Evolutionary conservation across 2,113 vertebrate species (phyloP), one percentile per base, ranked within the genome.

Genomic region (Micronisus gabar): DNA sequence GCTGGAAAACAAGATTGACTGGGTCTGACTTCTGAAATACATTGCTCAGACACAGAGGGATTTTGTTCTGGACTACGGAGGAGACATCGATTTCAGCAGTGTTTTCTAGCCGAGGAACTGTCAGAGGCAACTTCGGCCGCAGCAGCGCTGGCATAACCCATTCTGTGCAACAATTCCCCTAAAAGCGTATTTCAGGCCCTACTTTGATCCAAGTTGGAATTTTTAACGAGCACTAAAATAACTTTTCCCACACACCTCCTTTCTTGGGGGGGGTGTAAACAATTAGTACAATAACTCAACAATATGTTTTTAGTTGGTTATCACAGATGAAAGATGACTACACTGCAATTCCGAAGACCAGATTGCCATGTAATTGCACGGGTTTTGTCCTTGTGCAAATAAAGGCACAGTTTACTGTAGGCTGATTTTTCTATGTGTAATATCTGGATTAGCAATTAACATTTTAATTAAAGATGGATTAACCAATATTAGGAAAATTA

Each of bases 401-500:
- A 96, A 96, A 91, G 38, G 50, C 84, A 66, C 34, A 62, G 76
- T 81, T 86, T 89, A 72, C 82, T 89, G 36, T 38, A 88, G 81
- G 70, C 56, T 58, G 72, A 21, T 86, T 94, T 79, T 81, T 70
- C 70, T 88, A 67, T n/a, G 73, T 63, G 86, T 75, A 95, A 45
- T 86, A 84, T 91, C 88, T 94, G 72, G 52, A 95, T 92, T 93
- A 91, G 52, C 50, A 97, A 97, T 97, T 97, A 97, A 96, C 81
- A 96, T 95, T 97, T 97, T 97, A 96, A 96, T 96, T 93, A 97
- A 97, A 97, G 76, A 85, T 61, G 52, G 47, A 95, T 96, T 96
- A 96, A 73, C 91, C 91, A 93, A 87, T 91, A 97, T 96, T 95
- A 97, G 71, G 71, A 97, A 97, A 97, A 95, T 93, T 86, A 67